A percentile compares a stretch with the other conserved stretches of the same genome.
phyloP scores from a whole-genome alignment of 2,888 invertebrate genomes.

The Orgyia antiqua region DNA sequence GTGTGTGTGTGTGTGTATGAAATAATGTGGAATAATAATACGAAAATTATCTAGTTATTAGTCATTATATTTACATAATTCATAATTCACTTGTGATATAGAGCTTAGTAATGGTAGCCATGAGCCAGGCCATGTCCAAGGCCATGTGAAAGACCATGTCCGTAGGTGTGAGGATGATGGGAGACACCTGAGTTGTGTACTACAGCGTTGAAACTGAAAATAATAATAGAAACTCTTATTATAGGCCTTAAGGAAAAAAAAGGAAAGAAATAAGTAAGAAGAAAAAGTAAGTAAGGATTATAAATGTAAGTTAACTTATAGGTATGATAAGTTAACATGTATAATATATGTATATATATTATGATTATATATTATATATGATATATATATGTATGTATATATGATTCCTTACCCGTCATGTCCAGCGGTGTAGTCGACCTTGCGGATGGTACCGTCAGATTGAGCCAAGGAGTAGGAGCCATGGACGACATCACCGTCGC shows the following conservation, averaged over 20 bases:
- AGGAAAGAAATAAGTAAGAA: background rate
- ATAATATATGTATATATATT: background rate
- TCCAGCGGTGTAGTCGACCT: constrained; percentile 68
- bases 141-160: constrained; percentile 27
- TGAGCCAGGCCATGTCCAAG: background rate
- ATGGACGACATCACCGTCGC: constrained; percentile 74
- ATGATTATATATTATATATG: too few species aligned
- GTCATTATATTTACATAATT: too few species aligned
- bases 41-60: too few species aligned
- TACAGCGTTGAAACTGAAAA: constrained; percentile 67
- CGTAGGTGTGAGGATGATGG: constrained; percentile 35
- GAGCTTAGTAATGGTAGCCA: constrained; percentile 37
- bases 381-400: constrained; percentile 13
- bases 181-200: constrained; percentile 62
- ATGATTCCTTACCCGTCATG: constrained; percentile 58
- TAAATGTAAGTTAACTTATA: background rate
- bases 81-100: background rate
- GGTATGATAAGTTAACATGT: background rate
- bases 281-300: too few species aligned
- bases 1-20: too few species aligned
- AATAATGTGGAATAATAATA: too few species aligned
- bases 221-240: too few species aligned
- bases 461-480: constrained; percentile 76
- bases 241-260: too few species aligned
- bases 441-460: constrained; percentile 69